These are phyloP conservation scores for Myotis davidii DNA, from an alignment of 2,113 vertebrate genomes.

Conservation along the genomic window DNA sequence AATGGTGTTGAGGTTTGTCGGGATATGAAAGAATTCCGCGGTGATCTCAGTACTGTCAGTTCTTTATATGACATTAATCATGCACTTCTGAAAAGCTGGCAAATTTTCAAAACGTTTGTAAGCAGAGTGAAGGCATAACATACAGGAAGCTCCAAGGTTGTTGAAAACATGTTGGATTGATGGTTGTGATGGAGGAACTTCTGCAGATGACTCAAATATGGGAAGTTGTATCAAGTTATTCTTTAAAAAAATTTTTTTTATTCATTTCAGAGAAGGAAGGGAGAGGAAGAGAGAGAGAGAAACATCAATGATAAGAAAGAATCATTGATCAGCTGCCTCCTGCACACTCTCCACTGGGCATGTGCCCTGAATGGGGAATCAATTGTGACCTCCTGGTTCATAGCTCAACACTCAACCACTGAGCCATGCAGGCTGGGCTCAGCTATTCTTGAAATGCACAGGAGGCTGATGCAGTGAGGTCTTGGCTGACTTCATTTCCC, in stretches of 20 bases:
- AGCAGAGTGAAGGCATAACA: slow-evolving; percentile 45
- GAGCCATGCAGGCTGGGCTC: too few species aligned
- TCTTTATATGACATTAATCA: slow-evolving; percentile 66
- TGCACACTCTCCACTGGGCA: too few species aligned
- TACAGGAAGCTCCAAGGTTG: slow-evolving; percentile 50
- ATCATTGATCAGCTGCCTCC: too few species aligned
- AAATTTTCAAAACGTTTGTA: slow-evolving; percentile 75
- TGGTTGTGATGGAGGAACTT: slow-evolving; percentile 20
- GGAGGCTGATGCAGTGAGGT: neutral
- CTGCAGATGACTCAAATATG: neutral
- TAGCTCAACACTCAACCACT: too few species aligned
- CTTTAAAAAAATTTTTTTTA: neutral
- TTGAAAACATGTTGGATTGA: slow-evolving; percentile 35
- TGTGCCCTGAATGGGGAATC: too few species aligned
- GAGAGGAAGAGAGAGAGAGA: too few species aligned
- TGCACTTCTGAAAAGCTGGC: slow-evolving; percentile 72
- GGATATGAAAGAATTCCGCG: slow-evolving; percentile 64
- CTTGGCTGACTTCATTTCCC: slow-evolving; percentile 2
- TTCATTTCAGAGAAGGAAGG: too few species aligned
- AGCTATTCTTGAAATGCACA: neutral
- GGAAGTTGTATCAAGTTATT: neutral
- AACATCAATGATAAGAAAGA: too few species aligned
- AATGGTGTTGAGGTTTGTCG: slow-evolving; percentile 67
- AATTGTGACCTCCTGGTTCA: too few species aligned
- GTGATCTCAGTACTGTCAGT: slow-evolving; percentile 70